Evolutionary conservation across 2,888 invertebrate genomes (phyloP).

Genomic region (Desoria tigrina): DNA sequence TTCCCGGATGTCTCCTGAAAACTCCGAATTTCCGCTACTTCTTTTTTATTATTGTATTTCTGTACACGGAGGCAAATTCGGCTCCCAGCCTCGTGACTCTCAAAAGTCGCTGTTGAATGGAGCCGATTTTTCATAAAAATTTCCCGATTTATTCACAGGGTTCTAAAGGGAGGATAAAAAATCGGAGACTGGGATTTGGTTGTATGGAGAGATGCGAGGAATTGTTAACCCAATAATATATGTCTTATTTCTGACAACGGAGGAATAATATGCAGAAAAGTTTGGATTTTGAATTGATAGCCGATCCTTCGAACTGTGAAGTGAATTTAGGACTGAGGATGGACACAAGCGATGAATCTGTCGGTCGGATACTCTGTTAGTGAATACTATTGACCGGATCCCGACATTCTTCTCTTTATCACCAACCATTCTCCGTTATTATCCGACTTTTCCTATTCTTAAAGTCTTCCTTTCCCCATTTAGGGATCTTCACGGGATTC

Average conservation of each 20-base stretch:
- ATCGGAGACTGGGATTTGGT: slow-evolving; percentile 17
- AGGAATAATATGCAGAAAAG: slow-evolving; percentile 17
- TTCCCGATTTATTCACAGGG: neutral
- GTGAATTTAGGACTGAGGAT: slow-evolving; percentile 12
- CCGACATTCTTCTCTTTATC: slow-evolving; percentile 47
- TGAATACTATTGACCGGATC: slow-evolving; percentile 48
- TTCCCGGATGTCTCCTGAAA: slow-evolving; percentile 49
- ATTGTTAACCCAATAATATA: slow-evolving; percentile 32
- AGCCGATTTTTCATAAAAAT: slow-evolving; percentile 2
- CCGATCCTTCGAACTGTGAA: no score
- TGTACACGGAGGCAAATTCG: neutral
- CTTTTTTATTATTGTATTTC: neutral
- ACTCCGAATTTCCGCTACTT: slow-evolving; percentile 40
- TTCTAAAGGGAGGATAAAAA: no score
- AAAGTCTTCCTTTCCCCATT: slow-evolving; percentile 27
- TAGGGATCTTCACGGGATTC: slow-evolving; percentile 38
- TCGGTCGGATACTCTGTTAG: slow-evolving; percentile 49
- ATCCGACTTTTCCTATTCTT: slow-evolving; percentile 22
- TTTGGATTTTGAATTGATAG: slow-evolving; percentile 5
- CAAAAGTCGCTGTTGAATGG: neutral
- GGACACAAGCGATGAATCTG: slow-evolving; percentile 33
- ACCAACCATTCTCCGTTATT: slow-evolving; percentile 50
- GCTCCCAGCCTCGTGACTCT: neutral
- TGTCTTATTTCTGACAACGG: slow-evolving; percentile 17
- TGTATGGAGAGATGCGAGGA: slow-evolving; percentile 40